These are phyloP conservation scores for Apteryx mantelli DNA, from an alignment of 2,113 vertebrate genomes.

Conservation along the genomic window DNA sequence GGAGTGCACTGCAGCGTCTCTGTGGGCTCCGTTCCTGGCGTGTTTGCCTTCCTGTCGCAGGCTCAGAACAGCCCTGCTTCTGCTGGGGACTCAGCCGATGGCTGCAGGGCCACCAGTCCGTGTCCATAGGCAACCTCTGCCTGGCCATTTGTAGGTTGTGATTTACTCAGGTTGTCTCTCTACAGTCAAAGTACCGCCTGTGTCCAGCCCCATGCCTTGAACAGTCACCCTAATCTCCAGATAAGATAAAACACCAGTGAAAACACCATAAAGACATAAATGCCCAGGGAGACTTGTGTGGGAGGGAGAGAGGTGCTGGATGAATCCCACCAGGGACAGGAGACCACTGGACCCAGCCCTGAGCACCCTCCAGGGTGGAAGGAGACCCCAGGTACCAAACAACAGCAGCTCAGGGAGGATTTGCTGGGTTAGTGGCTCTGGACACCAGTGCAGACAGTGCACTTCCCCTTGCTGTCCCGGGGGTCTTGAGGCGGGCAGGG, in stretches of 20 bases:
- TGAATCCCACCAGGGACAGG: neutral
- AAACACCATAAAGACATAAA: neutral
- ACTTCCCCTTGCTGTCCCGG: neutral
- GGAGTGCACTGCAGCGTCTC: neutral
- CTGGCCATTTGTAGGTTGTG: neutral
- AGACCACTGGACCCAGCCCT: neutral
- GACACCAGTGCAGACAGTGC: no score
- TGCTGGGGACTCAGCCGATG: rapidly evolving
- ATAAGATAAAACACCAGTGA: conserved; percentile 47
- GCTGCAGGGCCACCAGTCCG: neutral
- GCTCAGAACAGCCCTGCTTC: neutral
- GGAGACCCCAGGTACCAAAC: neutral
- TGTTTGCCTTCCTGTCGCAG: neutral
- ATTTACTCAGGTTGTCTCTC: neutral
- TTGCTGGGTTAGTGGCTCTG: neutral
- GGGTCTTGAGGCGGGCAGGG: neutral
- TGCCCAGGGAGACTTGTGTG: neutral
- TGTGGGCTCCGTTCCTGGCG: neutral
- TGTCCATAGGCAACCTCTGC: neutral
- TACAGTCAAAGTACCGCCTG: neutral
- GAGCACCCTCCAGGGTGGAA: no score
- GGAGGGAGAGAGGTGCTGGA: neutral
- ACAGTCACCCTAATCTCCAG: conserved; percentile 2
- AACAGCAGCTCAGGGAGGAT: neutral
- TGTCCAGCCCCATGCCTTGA: neutral